Base-by-base conservation (phyloP, 2,113 vertebrate genomes). In the Columbina picui region DNA sequence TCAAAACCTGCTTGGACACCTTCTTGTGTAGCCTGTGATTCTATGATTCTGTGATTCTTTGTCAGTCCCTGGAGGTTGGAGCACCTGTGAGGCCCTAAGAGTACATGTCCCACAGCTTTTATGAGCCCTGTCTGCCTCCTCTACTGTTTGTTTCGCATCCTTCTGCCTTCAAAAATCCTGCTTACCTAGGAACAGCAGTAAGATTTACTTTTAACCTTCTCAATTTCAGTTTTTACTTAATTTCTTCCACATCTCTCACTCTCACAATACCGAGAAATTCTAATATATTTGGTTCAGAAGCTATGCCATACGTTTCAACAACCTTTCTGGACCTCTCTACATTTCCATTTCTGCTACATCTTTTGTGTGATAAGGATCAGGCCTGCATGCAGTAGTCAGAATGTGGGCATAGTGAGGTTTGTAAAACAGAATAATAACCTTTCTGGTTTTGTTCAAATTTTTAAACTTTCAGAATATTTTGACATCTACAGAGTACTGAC, bases 21-120 rank as follows among this genome's bases (percentile, higher is more conserved):
- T n/a, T n/a, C n/a, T n/a, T n/a, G n/a, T n/a, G n/a, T n/a, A n/a
- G n/a, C n/a, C n/a, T n/a, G n/a, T n/a, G n/a, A n/a, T n/a, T n/a
- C n/a, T n/a, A n/a, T n/a, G n/a, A n/a, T n/a, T n/a, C n/a, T n/a
- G n/a, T n/a, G n/a, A n/a, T n/a, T n/a, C n/a, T n/a, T 92, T 71
- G n/a, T 39, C n/a, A 65, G 14, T 25, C 12, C 20, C 32, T 39
- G 17, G n/a, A 59, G 6, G 6, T 16, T 60, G 29, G 6, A 78
- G 7, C 12, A 36, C 14, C 14, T 26, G 8, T 0, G 2, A 3
- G 67, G 10, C 6, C 12, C n/a, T 0, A 1, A 59, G 52, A 71
- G 29, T 53, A 5, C 18, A 21, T 23, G n/a, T 73, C 47, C 39
- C 25, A 34, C 15, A 55, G 30, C 10, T 84, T 71, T 14, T 11